Conservation (phyloP, 2,113 vertebrate genomes). For the Mungos mungo region DNA sequence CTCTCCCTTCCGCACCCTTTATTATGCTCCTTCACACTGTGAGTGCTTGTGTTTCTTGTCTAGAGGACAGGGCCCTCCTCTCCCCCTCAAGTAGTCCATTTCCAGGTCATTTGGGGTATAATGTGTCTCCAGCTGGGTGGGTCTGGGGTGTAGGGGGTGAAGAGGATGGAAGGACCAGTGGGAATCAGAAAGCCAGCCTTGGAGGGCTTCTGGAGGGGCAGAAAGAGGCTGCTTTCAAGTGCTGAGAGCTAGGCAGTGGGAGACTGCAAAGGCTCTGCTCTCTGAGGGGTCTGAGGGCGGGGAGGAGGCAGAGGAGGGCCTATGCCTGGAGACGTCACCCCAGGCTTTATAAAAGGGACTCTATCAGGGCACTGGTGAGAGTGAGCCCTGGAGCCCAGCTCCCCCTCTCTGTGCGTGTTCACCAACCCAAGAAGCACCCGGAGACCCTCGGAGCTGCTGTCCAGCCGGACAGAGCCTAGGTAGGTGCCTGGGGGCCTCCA, state of each 20-base stretch:
- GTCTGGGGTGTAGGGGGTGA: background rate
- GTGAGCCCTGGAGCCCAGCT: background rate
- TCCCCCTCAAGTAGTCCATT: background rate
- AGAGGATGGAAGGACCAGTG: background rate
- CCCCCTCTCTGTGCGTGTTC: background rate
- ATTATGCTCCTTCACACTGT: background rate
- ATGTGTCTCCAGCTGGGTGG: background rate
- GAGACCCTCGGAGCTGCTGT: background rate
- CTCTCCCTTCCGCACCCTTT: background rate
- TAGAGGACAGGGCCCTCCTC: background rate
- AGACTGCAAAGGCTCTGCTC: background rate
- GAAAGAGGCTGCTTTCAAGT: background rate
- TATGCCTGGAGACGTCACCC: slow-evolving; percentile 22
- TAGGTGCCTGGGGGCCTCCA: background rate
- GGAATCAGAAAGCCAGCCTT: background rate
- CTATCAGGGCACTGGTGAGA: background rate
- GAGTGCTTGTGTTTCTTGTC: background rate
- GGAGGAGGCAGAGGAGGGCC: background rate
- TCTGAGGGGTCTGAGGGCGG: background rate
- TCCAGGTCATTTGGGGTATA: background rate
- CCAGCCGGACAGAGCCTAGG: background rate
- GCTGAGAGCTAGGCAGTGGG: background rate
- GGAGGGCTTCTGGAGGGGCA: background rate
- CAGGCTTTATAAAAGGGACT: slow-evolving; percentile 19
- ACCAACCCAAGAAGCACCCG: accelerated